Percentiles rank a stretch among this genome's conserved stretches.
phyloP scores from a whole-genome alignment of 2,113 vertebrate species.

The Gambusia affinis region DNA sequence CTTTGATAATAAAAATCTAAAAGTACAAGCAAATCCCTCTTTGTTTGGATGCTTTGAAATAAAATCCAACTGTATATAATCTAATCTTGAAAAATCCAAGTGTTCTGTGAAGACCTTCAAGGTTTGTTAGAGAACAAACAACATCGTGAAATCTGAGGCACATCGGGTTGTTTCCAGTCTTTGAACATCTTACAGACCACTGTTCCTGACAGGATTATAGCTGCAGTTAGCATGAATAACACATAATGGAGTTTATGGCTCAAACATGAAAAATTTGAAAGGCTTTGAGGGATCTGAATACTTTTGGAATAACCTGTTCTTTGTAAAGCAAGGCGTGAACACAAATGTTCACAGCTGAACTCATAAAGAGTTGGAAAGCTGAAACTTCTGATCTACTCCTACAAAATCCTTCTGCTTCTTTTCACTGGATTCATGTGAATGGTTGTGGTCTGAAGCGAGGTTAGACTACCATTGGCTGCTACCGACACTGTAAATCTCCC shows the following conservation, averaged over 20 bases:
- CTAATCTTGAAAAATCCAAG: no score
- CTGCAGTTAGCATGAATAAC: no score
- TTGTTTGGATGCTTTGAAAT: no score
- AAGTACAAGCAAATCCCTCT: no score
- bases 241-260: no score
- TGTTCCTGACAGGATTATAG: neutral
- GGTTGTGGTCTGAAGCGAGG: constrained; percentile 2
- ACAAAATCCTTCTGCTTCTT: neutral
- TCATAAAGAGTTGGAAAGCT: neutral
- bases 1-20: no score
- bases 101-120: no score
- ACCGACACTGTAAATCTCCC: neutral
- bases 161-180: neutral
- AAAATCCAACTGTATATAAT: no score
- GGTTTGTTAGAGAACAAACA: no score
- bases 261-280: neutral
- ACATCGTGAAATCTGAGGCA: no score
- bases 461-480: neutral
- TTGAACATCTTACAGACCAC: neutral
- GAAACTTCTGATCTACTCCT: neutral
- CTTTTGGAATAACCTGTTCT: neutral
- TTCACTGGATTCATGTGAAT: neutral
- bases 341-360: neutral
- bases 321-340: neutral
- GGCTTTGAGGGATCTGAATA: neutral